Conservation (phyloP, 2,113 vertebrate species). For the Ancistrus triradiatus region DNA sequence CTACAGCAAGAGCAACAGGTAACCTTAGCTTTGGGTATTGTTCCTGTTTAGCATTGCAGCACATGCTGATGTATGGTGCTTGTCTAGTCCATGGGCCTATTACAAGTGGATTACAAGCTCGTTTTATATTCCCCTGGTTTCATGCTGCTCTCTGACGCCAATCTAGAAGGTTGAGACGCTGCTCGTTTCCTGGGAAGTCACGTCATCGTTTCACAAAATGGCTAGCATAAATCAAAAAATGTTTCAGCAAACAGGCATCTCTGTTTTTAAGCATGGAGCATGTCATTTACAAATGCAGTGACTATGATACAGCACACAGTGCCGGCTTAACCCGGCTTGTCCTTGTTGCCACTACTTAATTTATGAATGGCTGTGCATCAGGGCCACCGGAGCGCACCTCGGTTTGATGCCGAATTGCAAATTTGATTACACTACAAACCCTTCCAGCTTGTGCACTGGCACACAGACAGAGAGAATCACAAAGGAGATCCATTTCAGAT, state of each 20-base stretch:
- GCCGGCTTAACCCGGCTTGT: too few species aligned
- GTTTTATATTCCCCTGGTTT: not conserved
- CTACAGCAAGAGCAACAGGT: slow-evolving; percentile 5
- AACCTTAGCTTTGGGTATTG: slow-evolving; percentile 18
- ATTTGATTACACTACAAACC: too few species aligned
- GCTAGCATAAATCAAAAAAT: too few species aligned
- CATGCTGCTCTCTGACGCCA: not conserved
- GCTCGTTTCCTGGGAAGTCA: not conserved
- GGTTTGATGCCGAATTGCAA: slow-evolving; percentile 14
- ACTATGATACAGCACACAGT: slow-evolving; percentile 9
- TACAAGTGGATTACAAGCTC: not conserved
- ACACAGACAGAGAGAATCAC: too few species aligned
- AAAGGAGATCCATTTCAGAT: too few species aligned
- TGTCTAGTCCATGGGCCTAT: not conserved
- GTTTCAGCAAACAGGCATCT: too few species aligned
- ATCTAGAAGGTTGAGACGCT: not conserved
- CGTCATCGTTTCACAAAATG: too few species aligned
- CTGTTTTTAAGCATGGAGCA: too few species aligned
- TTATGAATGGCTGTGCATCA: slow-evolving; percentile 13
- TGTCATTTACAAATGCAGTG: not conserved
- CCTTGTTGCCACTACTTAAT: too few species aligned
- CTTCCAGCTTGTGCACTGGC: too few species aligned
- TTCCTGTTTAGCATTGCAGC: slow-evolving; percentile 32
- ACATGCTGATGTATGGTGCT: not conserved
- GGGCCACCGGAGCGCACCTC: slow-evolving; percentile 1